Evolutionary conservation across 1,140 invertebrate genomes (phyloP).

Genomic region (Drepana arcuata): DNA sequence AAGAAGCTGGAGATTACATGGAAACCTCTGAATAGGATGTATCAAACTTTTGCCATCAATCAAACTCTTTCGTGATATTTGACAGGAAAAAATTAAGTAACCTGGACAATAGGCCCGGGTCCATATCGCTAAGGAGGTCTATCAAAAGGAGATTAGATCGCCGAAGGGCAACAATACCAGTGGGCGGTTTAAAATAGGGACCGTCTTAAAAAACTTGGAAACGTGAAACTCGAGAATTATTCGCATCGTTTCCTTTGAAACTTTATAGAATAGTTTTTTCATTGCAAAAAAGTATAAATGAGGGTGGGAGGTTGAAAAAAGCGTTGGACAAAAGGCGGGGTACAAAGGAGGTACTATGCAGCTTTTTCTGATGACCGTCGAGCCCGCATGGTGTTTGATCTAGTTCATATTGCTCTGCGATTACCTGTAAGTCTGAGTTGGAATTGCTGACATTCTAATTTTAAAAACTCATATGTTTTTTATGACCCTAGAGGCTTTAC

Average conservation of each 20-base stretch:
- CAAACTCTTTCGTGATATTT: slow-evolving; percentile 45
- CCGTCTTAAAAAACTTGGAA: slow-evolving; percentile 48
- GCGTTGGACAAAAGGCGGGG: slow-evolving; percentile 56
- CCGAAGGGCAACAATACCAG: slow-evolving; percentile 56
- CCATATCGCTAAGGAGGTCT: slow-evolving; percentile 53
- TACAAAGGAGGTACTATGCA: slow-evolving; percentile 43
- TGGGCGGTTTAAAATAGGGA: slow-evolving; percentile 46
- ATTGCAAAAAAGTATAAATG: slow-evolving; percentile 64
- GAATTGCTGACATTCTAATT: too few relatives aligned
- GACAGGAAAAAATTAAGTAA: slow-evolving; percentile 28
- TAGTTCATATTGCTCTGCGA: too few relatives aligned
- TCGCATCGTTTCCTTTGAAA: slow-evolving; percentile 68
- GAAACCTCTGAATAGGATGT: too few relatives aligned
- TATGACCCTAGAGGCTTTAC: too few relatives aligned
- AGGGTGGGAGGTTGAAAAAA: slow-evolving; percentile 55
- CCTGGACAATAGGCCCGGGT: slow-evolving; percentile 57
- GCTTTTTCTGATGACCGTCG: slow-evolving; percentile 50
- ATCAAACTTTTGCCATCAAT: slow-evolving; percentile 37
- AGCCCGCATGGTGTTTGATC: too few relatives aligned
- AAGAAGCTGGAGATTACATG: too few relatives aligned
- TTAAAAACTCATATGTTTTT: too few relatives aligned
- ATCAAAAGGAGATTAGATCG: slow-evolving; percentile 68
- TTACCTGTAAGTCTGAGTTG: too few relatives aligned
- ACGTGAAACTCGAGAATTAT: slow-evolving; percentile 70
- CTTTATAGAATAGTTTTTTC: slow-evolving; percentile 66